Percentiles rank a stretch among this genome's conserved stretches.
phyloP scores from a whole-genome alignment of 2,113 vertebrate species.

The Poecile atricapillus region DNA sequence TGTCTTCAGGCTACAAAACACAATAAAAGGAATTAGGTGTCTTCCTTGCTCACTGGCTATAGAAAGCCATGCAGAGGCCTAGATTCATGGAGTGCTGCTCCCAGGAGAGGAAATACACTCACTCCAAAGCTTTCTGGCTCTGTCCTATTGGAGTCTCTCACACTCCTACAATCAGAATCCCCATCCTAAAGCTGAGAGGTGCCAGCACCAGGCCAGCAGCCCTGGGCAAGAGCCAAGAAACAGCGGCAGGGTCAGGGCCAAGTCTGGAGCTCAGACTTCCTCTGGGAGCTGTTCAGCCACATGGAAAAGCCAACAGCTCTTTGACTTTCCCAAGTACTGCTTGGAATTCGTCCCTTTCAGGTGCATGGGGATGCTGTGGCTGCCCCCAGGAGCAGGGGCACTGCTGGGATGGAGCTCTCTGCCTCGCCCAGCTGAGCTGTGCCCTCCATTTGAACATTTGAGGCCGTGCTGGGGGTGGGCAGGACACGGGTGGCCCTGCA shows the following conservation, averaged over 20 bases:
- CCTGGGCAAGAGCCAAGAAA: background rate
- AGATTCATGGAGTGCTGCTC: background rate
- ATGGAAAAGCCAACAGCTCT: background rate
- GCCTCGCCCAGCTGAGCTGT: background rate
- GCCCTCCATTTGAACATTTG: rapidly evolving
- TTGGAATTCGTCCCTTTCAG: background rate
- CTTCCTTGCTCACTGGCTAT: background rate
- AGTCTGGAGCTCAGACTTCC: background rate
- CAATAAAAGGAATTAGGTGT: conserved; percentile 7
- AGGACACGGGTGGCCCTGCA: rapidly evolving
- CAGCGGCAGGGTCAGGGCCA: background rate
- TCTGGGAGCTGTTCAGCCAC: background rate
- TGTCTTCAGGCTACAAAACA: conserved; percentile 15
- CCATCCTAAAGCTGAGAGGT: background rate
- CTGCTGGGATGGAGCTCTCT: background rate
- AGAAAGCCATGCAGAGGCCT: background rate
- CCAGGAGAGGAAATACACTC: background rate
- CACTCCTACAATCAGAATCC: background rate
- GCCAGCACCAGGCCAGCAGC: background rate
- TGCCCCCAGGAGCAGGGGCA: background rate
- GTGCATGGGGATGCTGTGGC: background rate
- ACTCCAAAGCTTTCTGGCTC: background rate
- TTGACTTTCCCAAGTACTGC: background rate
- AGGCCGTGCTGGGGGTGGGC: rapidly evolving
- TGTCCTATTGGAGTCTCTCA: background rate